These are phyloP conservation scores for Eutolmus rufibarbis DNA, from an alignment of 2,888 invertebrate genomes.

Conservation along the genomic window DNA sequence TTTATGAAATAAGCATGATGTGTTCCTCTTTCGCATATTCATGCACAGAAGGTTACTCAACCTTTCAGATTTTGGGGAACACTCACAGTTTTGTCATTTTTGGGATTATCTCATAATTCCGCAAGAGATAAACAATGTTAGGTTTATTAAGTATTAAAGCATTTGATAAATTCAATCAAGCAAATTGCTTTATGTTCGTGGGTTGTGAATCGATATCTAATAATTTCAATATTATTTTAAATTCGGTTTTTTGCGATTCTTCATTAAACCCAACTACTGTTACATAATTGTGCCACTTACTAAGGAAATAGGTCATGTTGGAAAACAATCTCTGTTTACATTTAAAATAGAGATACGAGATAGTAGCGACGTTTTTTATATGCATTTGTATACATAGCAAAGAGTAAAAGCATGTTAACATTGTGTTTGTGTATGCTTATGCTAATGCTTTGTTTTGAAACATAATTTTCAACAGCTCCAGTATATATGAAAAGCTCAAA, in stretches of 20 bases:
- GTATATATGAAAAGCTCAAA: too few species aligned
- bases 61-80: not conserved
- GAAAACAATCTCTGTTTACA: not conserved
- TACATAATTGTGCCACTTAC: not conserved
- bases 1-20: not conserved
- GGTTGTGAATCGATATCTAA: not conserved
- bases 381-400: too few species aligned
- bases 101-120: not conserved
- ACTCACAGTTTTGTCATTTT: not conserved
- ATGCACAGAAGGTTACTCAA: not conserved
- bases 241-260: not conserved
- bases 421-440: not conserved
- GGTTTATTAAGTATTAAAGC: not conserved
- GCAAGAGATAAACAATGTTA: not conserved
- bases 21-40: not conserved
- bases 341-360: not conserved
- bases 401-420: not conserved
- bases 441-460: not conserved
- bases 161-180: not conserved
- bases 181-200: not conserved
- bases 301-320: not conserved
- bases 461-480: too few species aligned
- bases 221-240: not conserved
- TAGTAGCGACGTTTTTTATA: too few species aligned
- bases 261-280: not conserved